Conservation (phyloP, 2,113 vertebrate species). For the Hirundichthys speculiger region DNA sequence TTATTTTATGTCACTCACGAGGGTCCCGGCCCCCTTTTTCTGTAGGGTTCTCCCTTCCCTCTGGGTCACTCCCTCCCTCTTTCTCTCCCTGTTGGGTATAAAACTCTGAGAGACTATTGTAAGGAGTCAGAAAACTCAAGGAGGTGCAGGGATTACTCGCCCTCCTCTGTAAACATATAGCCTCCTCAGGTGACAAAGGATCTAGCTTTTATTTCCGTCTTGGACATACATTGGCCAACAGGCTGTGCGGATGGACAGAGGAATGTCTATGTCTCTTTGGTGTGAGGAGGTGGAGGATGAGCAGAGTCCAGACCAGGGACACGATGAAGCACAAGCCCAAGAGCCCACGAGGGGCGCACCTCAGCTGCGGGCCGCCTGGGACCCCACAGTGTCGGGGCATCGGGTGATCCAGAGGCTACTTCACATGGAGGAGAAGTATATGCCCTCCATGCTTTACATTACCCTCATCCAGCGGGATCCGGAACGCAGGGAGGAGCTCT, state of each 20-base stretch:
- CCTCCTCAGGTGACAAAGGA: constrained; percentile 7
- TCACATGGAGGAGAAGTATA: constrained; percentile 76
- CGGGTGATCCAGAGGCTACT: constrained; percentile 81
- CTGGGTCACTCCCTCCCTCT: constrained; percentile 26
- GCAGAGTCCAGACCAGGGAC: constrained; percentile 28
- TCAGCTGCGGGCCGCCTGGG: constrained; percentile 76
- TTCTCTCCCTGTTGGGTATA: constrained; percentile 62
- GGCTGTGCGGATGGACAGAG: constrained; percentile 38
- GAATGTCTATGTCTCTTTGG: constrained; percentile 78
- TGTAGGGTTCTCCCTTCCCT: not conserved
- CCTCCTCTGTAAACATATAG: too few species aligned
- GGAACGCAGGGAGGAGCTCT: constrained; percentile 76
- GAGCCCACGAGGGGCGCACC: not conserved
- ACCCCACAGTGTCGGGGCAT: constrained; percentile 77
- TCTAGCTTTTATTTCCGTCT: not conserved
- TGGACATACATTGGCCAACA: constrained; percentile 22
- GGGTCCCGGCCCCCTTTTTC: constrained; percentile 34
- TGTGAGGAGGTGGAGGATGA: constrained; percentile 76
- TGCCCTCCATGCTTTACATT: constrained; percentile 78
- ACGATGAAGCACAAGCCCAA: not conserved
- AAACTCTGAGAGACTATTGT: constrained; percentile 31
- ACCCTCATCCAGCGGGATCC: constrained; percentile 79
- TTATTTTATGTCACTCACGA: constrained; percentile 65
- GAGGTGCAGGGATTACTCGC: not conserved
- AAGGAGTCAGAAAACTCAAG: not conserved